Conservation (phyloP, 1,140 invertebrate species). For the Drosophila paulistorum region DNA sequence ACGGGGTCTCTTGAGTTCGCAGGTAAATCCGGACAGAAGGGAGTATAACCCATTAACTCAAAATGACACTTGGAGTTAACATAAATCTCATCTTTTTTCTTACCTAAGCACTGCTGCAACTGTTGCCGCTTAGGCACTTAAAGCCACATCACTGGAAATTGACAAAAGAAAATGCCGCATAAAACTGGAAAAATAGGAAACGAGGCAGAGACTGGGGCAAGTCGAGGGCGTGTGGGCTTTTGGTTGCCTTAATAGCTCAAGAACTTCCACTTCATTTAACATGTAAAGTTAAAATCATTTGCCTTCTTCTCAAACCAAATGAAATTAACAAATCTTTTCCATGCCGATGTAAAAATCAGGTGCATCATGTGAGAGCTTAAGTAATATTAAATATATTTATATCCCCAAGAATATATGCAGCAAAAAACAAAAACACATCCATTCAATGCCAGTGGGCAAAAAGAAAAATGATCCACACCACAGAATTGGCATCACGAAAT, state of each 20-base stretch:
- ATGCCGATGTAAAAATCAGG: slow-evolving; percentile 47
- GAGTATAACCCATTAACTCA: slow-evolving; percentile 72
- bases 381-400: slow-evolving; percentile 49
- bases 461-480: slow-evolving; percentile 77
- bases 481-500: slow-evolving; percentile 24
- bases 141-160: slow-evolving; percentile 70
- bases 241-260: slow-evolving; percentile 59
- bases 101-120: slow-evolving; percentile 15
- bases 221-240: slow-evolving; percentile 34
- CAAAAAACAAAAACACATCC: slow-evolving; percentile 65
- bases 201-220: slow-evolving; percentile 30
- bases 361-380: slow-evolving; percentile 68
- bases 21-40: slow-evolving; percentile 36
- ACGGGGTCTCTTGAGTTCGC: neutral
- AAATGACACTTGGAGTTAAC: slow-evolving; percentile 68
- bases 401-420: slow-evolving; percentile 23
- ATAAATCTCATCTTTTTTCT: slow-evolving; percentile 63
- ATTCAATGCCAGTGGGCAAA: slow-evolving; percentile 51
- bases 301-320: slow-evolving; percentile 55
- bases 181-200: neutral
- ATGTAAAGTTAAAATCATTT: slow-evolving; percentile 55
- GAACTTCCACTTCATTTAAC: slow-evolving; percentile 37
- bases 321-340: slow-evolving; percentile 71
- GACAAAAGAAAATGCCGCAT: slow-evolving; percentile 59
- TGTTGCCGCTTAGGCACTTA: slow-evolving; percentile 35